Evolutionary conservation across 2,888 invertebrate genomes (phyloP), one percentile per base, ranked within the genome.

Genomic region (Notocelia uddmanniana): DNA sequence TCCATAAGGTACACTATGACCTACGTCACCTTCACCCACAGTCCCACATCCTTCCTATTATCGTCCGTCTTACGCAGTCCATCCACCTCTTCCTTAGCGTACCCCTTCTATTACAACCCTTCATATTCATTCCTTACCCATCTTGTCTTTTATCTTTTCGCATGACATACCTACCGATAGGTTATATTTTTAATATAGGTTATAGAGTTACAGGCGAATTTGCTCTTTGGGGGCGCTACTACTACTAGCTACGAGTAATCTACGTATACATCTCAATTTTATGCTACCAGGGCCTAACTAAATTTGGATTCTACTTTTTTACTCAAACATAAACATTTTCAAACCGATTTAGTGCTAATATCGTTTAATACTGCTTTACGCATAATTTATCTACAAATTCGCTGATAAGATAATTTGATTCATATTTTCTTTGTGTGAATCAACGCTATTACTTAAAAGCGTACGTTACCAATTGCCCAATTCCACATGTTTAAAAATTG

Each of bases 401-500:
- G 19, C 34, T 68, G 84, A 85, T 85, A 83, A 83, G 76, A 78
- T 74, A 55, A 60, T 60, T 67, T 76, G 79, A 76, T 80, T 77
- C 76, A 68, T 69, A 69, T 59, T 76, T 79, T 79, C 79, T 79
- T 79, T 74, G 75, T 75, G 76, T 85, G 83, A 85, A 75, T 85
- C 85, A 85, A 78, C 76, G 77, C 76, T 76, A 80, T 76, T 18
- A 34, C 41, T n/a, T 13, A 23, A 21, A 63, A 62, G 23, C 19
- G 48, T 62, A n/a, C n/a, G 55, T 55, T 60, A 72, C 55, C n/a
- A n/a, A 34, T 34, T 18, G 34, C 50, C 18, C 34, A 11, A 31
- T 34, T 31, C 34, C 11, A 57, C 13, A 18, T n/a, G 5, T 57
- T 57, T 57, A 18, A 2, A 57, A 55, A 55, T 55, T 45, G 45